A percentile compares a stretch with the other conserved stretches of the same genome.
phyloP scores from a whole-genome alignment of 1,140 invertebrate species.

The Drosophila prosaltans region DNA sequence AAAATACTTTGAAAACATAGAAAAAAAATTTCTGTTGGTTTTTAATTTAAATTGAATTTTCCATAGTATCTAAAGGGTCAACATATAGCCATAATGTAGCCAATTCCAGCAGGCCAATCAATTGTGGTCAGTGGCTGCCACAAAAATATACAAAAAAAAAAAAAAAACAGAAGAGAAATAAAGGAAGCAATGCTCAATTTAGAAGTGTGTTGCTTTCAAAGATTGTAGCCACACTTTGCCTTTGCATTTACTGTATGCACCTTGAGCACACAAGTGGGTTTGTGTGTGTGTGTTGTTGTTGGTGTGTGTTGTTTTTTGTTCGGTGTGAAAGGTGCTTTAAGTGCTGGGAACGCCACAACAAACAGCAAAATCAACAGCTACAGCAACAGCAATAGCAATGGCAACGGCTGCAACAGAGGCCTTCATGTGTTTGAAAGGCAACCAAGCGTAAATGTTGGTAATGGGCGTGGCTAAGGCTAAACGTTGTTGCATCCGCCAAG shows the following conservation, averaged over 20 bases:
- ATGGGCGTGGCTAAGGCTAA: constrained; percentile 48
- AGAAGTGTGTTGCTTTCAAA: constrained; percentile 20
- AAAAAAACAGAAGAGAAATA: not conserved
- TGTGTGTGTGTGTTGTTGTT: constrained; percentile 16
- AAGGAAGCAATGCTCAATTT: constrained; percentile 1
- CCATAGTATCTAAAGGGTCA: not conserved
- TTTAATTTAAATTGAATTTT: not conserved
- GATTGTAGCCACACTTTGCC: constrained; percentile 21
- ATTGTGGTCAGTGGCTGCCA: constrained; percentile 37
- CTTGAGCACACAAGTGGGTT: constrained; percentile 59
- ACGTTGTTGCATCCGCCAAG: constrained; percentile 61
- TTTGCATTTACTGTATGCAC: constrained; percentile 53
- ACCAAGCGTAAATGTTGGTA: constrained; percentile 55
- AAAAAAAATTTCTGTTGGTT: not conserved
- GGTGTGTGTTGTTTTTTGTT: constrained; percentile 37
- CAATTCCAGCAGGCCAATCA: constrained; percentile 50
- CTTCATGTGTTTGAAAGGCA: constrained; percentile 61
- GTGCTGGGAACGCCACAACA: constrained; percentile 54
- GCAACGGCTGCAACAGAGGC: constrained; percentile 33
- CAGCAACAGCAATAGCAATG: constrained; percentile 16
- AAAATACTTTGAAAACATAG: no score
- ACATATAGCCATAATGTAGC: not conserved
- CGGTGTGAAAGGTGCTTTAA: constrained; percentile 64
- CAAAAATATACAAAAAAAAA: constrained; percentile 21
- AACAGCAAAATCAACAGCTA: constrained; percentile 54